Evolutionary conservation across 2,888 invertebrate species (phyloP).

Genomic region (Trilocha varians): DNA sequence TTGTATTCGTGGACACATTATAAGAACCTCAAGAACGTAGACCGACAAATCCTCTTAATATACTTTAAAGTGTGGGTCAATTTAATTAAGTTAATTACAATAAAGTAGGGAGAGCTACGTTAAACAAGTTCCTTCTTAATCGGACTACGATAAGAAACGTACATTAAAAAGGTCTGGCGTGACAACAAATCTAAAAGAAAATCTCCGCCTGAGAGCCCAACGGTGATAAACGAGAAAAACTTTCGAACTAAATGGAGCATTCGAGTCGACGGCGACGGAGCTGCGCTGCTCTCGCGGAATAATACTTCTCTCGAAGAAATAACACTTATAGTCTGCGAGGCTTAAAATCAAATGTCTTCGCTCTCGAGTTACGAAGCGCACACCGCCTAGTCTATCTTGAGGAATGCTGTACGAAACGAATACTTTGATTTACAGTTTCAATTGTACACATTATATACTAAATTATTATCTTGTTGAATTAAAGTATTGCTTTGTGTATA

Average conservation of each 20-base stretch:
- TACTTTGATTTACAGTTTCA: conserved; percentile 29
- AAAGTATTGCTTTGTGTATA: too few species aligned
- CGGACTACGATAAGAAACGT: conserved; percentile 66
- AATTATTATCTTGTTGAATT: conserved; percentile 4
- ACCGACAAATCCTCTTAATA: neutral
- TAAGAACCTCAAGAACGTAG: neutral
- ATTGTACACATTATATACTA: conserved; percentile 13
- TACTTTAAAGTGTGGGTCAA: neutral
- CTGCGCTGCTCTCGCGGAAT: conserved; percentile 68
- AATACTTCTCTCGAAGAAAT: conserved; percentile 71
- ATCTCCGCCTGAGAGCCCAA: conserved; percentile 72
- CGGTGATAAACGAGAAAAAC: conserved; percentile 75
- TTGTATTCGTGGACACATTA: neutral
- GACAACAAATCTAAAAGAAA: conserved; percentile 75
- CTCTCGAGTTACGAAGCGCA: conserved; percentile 50
- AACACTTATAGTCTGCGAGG: conserved; percentile 72
- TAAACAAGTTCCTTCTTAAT: conserved; percentile 58
- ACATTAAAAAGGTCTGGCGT: conserved; percentile 75
- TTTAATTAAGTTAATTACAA: conserved; percentile 9
- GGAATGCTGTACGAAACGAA: conserved; percentile 45
- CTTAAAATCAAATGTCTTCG: conserved; percentile 72
- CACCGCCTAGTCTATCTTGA: conserved; percentile 41
- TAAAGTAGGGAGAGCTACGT: conserved; percentile 17
- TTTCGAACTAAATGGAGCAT: conserved; percentile 74
- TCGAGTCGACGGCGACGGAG: conserved; percentile 68